A percentile compares a stretch with the other conserved stretches of the same genome.
phyloP scores from a whole-genome alignment of 2,113 vertebrate species.

The Scophthalmus maximus region DNA sequence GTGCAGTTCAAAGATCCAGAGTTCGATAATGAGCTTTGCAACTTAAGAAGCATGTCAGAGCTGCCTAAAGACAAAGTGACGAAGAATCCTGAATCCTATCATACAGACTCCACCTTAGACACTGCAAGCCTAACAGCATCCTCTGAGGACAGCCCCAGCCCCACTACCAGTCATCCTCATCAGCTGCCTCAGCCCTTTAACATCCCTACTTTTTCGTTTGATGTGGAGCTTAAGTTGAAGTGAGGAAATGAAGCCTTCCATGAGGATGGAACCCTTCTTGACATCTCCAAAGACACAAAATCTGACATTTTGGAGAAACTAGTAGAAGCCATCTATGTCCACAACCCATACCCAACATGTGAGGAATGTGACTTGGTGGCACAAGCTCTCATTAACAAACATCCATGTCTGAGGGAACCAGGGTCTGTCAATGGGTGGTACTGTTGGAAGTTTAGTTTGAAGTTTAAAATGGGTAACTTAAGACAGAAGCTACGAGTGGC shows the following conservation, averaged over 20 bases:
- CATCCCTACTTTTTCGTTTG: too few species aligned
- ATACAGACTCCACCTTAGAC: conserved; percentile 37
- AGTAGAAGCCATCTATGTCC: conserved; percentile 38
- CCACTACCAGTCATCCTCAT: too few species aligned
- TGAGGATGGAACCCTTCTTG: conserved; percentile 28
- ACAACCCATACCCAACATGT: conserved; percentile 33
- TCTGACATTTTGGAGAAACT: conserved; percentile 36
- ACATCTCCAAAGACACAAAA: conserved; percentile 40
- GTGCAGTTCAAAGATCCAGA: conserved; percentile 23
- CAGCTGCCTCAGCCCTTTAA: too few species aligned
- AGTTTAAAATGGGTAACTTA: conserved; percentile 20
- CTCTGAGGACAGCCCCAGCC: neutral
- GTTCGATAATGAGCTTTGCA: conserved; percentile 37
- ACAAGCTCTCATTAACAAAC: conserved; percentile 40
- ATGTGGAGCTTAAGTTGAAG: neutral
- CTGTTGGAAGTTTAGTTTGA: conserved; percentile 40
- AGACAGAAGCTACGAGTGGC: conserved; percentile 16
- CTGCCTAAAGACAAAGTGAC: conserved; percentile 28
- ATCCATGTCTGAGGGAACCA: conserved; percentile 45
- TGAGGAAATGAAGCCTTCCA: conserved; percentile 48
- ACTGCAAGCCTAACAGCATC: conserved; percentile 33
- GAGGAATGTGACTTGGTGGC: conserved; percentile 18
- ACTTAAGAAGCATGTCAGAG: conserved; percentile 34
- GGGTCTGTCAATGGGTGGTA: conserved; percentile 32
- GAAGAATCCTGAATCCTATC: neutral